phyloP scores from a whole-genome alignment of 2,888 invertebrate genomes.

The Trachelus stipa region DNA sequence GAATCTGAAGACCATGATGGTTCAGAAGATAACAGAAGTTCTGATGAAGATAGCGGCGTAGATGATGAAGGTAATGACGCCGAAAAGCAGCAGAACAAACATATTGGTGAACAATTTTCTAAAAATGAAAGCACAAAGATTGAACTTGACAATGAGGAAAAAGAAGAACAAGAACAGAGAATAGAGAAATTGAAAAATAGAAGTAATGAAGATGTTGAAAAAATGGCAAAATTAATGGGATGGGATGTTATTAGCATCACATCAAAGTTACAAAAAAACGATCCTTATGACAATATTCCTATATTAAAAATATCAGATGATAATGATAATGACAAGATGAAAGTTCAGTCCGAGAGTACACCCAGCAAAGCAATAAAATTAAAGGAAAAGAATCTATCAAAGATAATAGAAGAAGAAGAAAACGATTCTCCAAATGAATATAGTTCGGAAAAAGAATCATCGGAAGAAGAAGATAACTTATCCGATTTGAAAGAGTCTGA shows the following conservation, averaged over 20 bases:
- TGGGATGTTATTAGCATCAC: not conserved
- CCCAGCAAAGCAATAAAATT: not conserved
- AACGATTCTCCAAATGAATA: constrained; percentile 24
- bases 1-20: constrained; percentile 61
- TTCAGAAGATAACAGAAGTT: constrained; percentile 52
- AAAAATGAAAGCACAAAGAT: constrained; percentile 23
- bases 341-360: not conserved
- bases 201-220: constrained; percentile 33
- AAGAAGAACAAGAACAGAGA: constrained; percentile 29
- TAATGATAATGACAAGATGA: not conserved
- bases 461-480: constrained; percentile 42
- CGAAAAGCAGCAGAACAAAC: constrained; percentile 16
- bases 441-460: constrained; percentile 23
- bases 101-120: constrained; percentile 22
- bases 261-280: constrained; percentile 7
- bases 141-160: constrained; percentile 40
- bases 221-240: not conserved
- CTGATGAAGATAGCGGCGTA: constrained; percentile 18
- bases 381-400: not conserved
- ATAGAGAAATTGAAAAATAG: not conserved
- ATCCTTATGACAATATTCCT: constrained; percentile 21
- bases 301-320: constrained; percentile 20
- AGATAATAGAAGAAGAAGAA: constrained; percentile 11
- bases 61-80: not conserved
- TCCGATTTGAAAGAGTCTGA: constrained; percentile 48